Percentiles rank a stretch among this genome's conserved stretches.
Evolutionary conservation across 2,888 invertebrate genomes (phyloP).

Genomic region (Acanthosepion pharaonis): DNA sequence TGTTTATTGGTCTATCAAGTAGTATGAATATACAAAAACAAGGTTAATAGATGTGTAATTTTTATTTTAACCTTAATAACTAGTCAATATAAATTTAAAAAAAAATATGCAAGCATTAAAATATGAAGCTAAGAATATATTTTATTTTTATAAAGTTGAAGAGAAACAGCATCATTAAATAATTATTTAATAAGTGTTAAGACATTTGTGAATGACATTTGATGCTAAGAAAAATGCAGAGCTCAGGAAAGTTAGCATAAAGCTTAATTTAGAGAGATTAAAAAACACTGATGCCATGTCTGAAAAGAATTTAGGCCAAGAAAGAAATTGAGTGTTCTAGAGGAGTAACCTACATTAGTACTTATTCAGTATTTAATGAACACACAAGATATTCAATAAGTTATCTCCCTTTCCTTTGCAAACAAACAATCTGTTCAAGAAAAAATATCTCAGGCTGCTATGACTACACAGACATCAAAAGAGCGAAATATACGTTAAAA

Average conservation of each 20-base stretch:
- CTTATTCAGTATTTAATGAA: neutral
- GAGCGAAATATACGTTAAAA: neutral
- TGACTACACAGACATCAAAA: neutral
- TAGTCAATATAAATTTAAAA: too few relatives aligned
- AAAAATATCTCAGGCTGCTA: neutral
- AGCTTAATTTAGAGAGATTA: conserved; percentile 17
- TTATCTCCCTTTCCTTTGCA: neutral
- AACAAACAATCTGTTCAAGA: neutral
- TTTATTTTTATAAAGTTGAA: too few relatives aligned
- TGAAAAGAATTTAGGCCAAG: neutral
- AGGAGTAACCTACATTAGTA: neutral
- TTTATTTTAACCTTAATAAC: too few relatives aligned
- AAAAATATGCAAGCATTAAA: too few relatives aligned
- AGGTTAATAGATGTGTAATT: too few relatives aligned
- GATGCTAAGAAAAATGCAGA: conserved; percentile 11
- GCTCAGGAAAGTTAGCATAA: neutral
- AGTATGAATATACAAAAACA: too few relatives aligned
- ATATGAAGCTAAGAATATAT: too few relatives aligned
- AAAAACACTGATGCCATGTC: conserved; percentile 8
- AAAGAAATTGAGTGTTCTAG: neutral
- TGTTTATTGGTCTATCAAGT: too few relatives aligned
- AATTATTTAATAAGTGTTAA: too few relatives aligned
- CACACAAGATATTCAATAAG: neutral
- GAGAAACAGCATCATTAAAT: too few relatives aligned
- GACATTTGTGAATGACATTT: neutral